phyloP scores from a whole-genome alignment of 2,113 vertebrate species.

The Chloroceryle aenea region DNA sequence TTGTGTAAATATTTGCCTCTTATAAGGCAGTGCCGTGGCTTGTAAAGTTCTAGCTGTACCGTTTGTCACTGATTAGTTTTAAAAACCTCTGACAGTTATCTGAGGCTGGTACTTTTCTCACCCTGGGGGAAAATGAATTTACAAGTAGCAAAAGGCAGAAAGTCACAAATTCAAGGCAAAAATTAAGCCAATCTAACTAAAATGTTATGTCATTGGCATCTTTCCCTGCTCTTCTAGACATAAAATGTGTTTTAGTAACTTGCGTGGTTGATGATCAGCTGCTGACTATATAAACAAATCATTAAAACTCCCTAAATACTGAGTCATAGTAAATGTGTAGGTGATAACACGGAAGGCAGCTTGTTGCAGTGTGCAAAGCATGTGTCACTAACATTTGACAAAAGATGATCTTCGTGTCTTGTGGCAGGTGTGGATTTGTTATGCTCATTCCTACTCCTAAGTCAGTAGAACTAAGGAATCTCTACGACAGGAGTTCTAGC shows the following conservation, averaged over 20 bases:
- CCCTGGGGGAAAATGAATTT: background rate
- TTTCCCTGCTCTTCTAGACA: background rate
- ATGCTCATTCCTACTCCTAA: background rate
- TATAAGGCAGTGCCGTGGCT: background rate
- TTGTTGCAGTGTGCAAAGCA: background rate
- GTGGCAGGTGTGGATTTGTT: background rate
- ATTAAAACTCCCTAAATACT: background rate
- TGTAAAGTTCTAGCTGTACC: background rate
- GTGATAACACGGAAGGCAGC: background rate
- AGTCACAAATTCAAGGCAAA: background rate
- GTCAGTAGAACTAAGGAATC: background rate
- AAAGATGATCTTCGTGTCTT: background rate
- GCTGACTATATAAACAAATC: background rate
- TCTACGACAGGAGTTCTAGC: background rate
- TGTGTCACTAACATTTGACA: background rate
- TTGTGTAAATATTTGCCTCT: background rate
- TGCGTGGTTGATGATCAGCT: background rate
- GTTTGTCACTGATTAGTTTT: background rate
- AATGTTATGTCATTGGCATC: background rate
- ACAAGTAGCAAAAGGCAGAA: background rate
- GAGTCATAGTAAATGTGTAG: constrained; percentile 21
- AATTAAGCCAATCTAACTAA: background rate
- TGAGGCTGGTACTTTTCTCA: background rate
- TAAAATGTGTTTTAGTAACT: constrained; percentile 15
- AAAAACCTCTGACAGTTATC: background rate